Conservation (phyloP, 1,140 invertebrate genomes). For the Pseudachorutes palmiensis region DNA sequence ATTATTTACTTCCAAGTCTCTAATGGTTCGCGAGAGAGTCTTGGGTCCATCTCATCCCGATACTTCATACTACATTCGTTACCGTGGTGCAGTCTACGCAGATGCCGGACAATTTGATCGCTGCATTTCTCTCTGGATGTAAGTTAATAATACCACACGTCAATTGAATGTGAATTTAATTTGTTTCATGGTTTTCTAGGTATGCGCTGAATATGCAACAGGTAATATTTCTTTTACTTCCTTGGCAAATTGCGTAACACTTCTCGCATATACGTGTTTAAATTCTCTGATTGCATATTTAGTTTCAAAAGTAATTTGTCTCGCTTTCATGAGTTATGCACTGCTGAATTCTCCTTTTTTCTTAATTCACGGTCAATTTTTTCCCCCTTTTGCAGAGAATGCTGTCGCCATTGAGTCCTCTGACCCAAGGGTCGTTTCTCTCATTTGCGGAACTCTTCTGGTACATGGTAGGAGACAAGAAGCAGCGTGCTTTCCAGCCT, state of each 20-base stretch:
- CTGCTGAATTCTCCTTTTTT: too few species aligned
- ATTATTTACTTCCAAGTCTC: slow-evolving; percentile 45
- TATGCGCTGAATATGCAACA: slow-evolving; percentile 96
- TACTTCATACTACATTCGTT: slow-evolving; percentile 90
- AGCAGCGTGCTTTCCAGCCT: slow-evolving; percentile 41
- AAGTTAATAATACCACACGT: too few species aligned
- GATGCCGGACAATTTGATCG: slow-evolving; percentile 85
- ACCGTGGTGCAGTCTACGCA: slow-evolving; percentile 86
- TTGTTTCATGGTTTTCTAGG: too few species aligned
- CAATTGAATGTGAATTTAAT: too few species aligned
- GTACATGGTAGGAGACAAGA: slow-evolving; percentile 76
- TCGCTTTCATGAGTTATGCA: too few species aligned
- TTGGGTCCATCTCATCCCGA: slow-evolving; percentile 88
- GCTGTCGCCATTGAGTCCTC: slow-evolving; percentile 82
- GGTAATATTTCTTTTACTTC: slow-evolving; percentile 26
- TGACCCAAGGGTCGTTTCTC: slow-evolving; percentile 85
- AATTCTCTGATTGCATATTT: too few species aligned
- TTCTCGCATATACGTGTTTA: too few species aligned
- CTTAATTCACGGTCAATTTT: not conserved
- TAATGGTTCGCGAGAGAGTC: slow-evolving; percentile 87
- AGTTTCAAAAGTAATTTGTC: too few species aligned
- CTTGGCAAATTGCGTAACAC: too few species aligned
- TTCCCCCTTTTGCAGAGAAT: slow-evolving; percentile 50
- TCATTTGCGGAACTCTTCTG: slow-evolving; percentile 92
- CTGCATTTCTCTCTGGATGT: slow-evolving; percentile 89